Base-by-base conservation (phyloP, 2,113 vertebrate genomes). In the Mesocricetus auratus region DNA sequence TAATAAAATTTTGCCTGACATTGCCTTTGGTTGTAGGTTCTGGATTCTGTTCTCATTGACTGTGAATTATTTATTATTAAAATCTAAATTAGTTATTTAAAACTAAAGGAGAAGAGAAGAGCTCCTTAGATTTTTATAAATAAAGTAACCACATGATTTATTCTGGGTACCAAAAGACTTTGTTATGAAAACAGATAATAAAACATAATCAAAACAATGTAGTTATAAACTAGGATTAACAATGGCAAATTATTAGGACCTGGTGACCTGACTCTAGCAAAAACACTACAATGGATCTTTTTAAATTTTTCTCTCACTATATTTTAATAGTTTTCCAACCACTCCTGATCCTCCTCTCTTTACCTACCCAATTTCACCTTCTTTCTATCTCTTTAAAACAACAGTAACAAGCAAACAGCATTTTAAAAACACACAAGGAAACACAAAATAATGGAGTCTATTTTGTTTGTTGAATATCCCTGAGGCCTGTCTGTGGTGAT, bases 11-110 rank as follows among this genome's bases (percentile, higher is more conserved):
- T n/a, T 86, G 87, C 74, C 7, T 21, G 17, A 13, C 5, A 8
- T 1, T 33, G 26, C 2, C 42, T 26, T 74, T 12, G 22, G 1
- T 8, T 77, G 0, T 5, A 29, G 13, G 1, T 10, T 74, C 8
- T 86, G 22, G 0, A 3, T 78, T 91, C 68, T 91, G 19, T 64
- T 95, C 4, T 39, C 58, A 3, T 92, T 0, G 3, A 75, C 11
- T 3, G 16, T 71, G 21, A 74, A 5, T 47, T 13, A 85, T 86
- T 96, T 86, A 89, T 91, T 58, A 79, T 74, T 36, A 26, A 0
- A 66, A 10, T 58, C 4, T 83, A 60, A 58, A 81, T 77, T 92
- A 90, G 2, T 12, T 90, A 62, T 29, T 91, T 47, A 85, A 71
- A 71, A 66, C 22, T 42, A 81, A 89, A 0, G 24, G 2, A 21